A percentile compares a stretch with the other conserved stretches of the same genome.
Evolutionary conservation across 1,140 invertebrate genomes (phyloP).

Genomic region (Zaprionus africanus): DNA sequence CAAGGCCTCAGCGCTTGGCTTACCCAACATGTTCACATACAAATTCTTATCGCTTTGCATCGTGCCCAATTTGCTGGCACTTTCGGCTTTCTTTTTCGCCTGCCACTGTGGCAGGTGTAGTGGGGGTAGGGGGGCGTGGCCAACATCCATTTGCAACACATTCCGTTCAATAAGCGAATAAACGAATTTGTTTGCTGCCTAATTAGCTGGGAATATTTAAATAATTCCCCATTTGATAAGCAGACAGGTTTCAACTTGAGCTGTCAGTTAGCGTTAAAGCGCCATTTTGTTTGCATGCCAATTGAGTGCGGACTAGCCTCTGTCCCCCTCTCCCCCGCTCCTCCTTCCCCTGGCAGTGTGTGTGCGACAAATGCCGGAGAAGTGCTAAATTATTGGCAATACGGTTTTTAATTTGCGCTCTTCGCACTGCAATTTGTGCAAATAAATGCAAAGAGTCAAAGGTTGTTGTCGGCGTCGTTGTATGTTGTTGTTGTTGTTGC

Average conservation of each 20-base stretch:
- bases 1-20: no score
- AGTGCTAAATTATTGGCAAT: constrained; percentile 81
- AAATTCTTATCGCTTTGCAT: not conserved
- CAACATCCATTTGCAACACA: not conserved
- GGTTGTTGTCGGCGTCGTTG: constrained; percentile 15
- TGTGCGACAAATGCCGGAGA: constrained; percentile 69
- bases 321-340: not conserved
- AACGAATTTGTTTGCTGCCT: constrained; percentile 73
- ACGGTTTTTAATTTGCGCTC: constrained; percentile 78
- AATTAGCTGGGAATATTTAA: constrained; percentile 84
- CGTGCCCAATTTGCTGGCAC: not conserved
- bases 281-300: constrained; percentile 77
- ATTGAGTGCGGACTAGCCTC: constrained; percentile 11
- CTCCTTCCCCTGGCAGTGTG: not conserved
- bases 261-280: constrained; percentile 80
- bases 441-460: constrained; percentile 79
- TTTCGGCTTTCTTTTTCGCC: not conserved
- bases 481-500: constrained; percentile 22
- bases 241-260: constrained; percentile 83
- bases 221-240: constrained; percentile 83
- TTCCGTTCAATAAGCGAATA: constrained; percentile 41
- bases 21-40: no score
- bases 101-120: not conserved
- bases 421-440: constrained; percentile 65
- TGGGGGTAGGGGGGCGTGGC: not conserved